Base-by-base conservation (phyloP, 2,797 vertebrate species). In the Sebastes hubbsi region DNA sequence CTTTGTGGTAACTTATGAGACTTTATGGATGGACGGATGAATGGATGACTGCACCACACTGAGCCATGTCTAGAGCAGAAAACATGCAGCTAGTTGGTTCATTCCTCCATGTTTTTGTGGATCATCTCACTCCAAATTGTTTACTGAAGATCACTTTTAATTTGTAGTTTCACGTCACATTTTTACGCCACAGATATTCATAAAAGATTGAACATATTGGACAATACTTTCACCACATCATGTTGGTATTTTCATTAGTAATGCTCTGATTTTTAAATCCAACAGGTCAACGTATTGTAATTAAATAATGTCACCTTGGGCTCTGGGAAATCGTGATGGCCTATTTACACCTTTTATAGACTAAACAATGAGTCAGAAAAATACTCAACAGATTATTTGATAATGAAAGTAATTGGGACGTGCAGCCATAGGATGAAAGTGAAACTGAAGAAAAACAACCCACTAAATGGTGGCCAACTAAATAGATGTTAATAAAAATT, bases 81-180 rank as follows among this genome's bases (percentile, higher is more conserved):
- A 78, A 70, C 55, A 55, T 46, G 69, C 72, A 72, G 60, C 72
- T 59, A 32, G 29, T 13, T 56, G 62, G 66, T 73, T 61, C 36
- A 58, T 1, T 56, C 12, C 13, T 64, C 10, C 5, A 11, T 8
- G 25, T 63, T 36, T 80, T 34, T 18, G 72, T 87, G 67, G 64
- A 80, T 86, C 79, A 68, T 87, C 77, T 88, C 72, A 30, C 52
- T 59, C 27, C 3, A 10, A 32, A 20, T 22, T 29, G 63, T 73
- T 68, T 67, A 32, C 24, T 13, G 7, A n/a, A 36, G 0, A 10
- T 73, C 22, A 20, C 3, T 73, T 64, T 61, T 72, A 18, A 74
- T 76, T 54, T 60, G 42, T 13, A 55, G 10, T 61, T 36, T 60
- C 18, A n/a, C 16, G 8, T 52, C 30, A 49, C 3, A 34, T 69